These are phyloP conservation scores for Antidorcas marsupialis DNA, from an alignment of 2,113 vertebrate genomes.

Conservation along the genomic window DNA sequence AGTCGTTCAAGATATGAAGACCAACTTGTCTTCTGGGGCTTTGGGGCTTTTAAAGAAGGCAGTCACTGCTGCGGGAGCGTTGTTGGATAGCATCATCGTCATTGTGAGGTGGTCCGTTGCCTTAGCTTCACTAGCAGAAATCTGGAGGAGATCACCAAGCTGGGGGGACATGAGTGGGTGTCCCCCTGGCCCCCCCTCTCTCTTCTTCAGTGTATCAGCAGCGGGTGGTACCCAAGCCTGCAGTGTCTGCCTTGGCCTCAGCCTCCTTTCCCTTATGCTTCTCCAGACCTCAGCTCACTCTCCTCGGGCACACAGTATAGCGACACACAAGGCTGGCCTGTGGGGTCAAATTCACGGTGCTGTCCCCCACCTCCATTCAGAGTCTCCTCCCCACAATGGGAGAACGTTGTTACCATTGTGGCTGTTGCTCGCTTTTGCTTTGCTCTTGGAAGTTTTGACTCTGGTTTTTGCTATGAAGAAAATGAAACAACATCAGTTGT, in stretches of 20 bases:
- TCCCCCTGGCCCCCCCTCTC: too few relatives aligned
- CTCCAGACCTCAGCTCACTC: too few relatives aligned
- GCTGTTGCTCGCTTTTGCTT: neutral
- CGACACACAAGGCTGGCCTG: rapidly evolving
- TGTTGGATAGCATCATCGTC: neutral
- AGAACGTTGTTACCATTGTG: neutral
- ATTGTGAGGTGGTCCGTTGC: neutral
- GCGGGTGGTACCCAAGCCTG: rapidly evolving
- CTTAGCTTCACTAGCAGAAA: neutral
- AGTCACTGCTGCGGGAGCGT: rapidly evolving
- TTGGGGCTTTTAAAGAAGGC: neutral
- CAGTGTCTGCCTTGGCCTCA: neutral
- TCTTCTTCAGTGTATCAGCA: rapidly evolving
- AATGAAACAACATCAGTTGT: neutral
- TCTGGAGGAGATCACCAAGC: neutral
- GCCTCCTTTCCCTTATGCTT: neutral
- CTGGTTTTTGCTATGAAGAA: neutral
- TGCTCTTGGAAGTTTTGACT: neutral
- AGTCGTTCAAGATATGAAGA: neutral
- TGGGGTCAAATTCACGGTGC: too few relatives aligned
- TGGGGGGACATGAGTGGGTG: rapidly evolving
- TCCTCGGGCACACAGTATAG: neutral
- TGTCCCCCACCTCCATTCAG: neutral
- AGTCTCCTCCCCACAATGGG: neutral
- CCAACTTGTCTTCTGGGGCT: neutral